Evolutionary conservation across 2,797 vertebrate genomes (phyloP).

Genomic region (Hydrolagus colliei): DNA sequence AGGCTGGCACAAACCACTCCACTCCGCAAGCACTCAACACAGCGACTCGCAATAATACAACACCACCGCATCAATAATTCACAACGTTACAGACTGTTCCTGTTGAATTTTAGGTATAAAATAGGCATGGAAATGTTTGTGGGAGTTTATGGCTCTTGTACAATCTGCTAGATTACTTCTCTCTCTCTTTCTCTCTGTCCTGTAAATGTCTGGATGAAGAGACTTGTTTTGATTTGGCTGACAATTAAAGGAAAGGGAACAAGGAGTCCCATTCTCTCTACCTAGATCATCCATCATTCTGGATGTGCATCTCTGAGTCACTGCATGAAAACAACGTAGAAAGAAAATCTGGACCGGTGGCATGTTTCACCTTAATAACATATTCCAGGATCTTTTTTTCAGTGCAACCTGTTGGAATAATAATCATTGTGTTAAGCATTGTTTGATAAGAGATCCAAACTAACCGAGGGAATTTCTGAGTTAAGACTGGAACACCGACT

Average conservation of each 20-base stretch:
- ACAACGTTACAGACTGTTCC: no score
- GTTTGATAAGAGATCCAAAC: background rate
- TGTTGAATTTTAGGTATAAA: no score
- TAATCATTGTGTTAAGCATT: background rate
- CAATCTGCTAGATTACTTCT: no score
- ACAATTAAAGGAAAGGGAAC: conserved; percentile 6
- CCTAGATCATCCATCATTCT: conserved; percentile 5
- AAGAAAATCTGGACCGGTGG: no score
- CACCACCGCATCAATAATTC: no score
- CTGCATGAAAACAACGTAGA: background rate
- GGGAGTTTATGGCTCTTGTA: no score
- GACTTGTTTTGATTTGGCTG: background rate
- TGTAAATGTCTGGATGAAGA: background rate
- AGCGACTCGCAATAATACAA: no score
- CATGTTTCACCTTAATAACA: background rate
- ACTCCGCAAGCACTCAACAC: no score
- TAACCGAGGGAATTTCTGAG: background rate
- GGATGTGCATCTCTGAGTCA: background rate
- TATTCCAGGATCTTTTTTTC: background rate
- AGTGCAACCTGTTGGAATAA: background rate
- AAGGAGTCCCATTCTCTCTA: background rate
- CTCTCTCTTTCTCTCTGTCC: no score
- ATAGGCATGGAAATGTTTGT: no score
- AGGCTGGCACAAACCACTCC: no score
- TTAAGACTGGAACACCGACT: no score